Base-by-base conservation (phyloP, 2,888 invertebrate species). In the Clunio marinus region DNA sequence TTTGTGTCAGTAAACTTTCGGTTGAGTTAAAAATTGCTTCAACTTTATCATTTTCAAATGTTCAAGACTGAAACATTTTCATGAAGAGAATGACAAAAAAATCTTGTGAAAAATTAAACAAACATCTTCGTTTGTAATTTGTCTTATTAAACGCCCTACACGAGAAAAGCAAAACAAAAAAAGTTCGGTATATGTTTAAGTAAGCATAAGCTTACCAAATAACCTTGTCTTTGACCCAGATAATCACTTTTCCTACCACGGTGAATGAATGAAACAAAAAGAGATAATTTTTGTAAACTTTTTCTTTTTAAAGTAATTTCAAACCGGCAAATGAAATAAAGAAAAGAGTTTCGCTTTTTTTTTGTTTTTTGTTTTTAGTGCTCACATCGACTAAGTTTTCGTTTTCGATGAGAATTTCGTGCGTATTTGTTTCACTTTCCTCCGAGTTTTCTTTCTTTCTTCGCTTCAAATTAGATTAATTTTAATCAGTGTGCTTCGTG, bases 221-320 rank as follows among this genome's bases (percentile, higher is more conserved):
- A 68, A 55, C 68, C 68, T 68, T 68, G 68, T 46, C 46, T 68
- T 68, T 68, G 68, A 68, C 68, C 68, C 25, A 68, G 58, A 46
- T 68, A 68, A 58, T 58, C 68, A 35, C 35, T 55, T 58, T 68
- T 68, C 58, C 41, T 58, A 37, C 22, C 35, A 67, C 17, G 41
- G n/a, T n/a, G 28, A 65, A 27, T 17, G 25, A 35, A 35, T 45
- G 22, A 51, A 51, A 32, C 35, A 32, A 8, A 32, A 32, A 32
- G n/a, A n/a, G n/a, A n/a, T n/a, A n/a, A n/a, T 32, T 59, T 15
- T 62, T 13, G 45, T 41, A 25, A 62, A 62, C 62, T 62, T 62
- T 62, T 62, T 62, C 45, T 62, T 62, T 62, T 55, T 24, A 13
- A n/a, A n/a, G 35, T 13, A 32, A 60, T 60, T 60, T 60, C 60